These are phyloP conservation scores for Sorex araneus DNA, from an alignment of 2,113 vertebrate species.

Conservation along the genomic window DNA sequence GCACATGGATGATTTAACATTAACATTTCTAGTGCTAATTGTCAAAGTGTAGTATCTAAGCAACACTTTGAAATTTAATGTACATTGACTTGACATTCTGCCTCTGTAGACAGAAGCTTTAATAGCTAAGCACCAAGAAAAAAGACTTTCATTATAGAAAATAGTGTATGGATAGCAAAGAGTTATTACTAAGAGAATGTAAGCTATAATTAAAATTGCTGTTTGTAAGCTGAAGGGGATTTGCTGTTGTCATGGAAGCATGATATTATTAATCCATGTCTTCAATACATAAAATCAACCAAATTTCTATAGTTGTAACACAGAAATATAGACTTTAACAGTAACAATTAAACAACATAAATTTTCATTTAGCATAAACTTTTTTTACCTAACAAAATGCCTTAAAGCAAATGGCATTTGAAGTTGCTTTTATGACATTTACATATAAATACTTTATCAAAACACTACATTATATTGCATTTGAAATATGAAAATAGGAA, in stretches of 20 bases:
- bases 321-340: neutral
- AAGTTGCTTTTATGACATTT: neutral
- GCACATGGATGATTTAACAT: slow-evolving; percentile 32
- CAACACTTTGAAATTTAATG: slow-evolving; percentile 53
- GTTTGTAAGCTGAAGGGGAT: neutral
- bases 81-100: slow-evolving; percentile 41
- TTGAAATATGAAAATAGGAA: neutral
- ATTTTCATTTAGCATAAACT: neutral
- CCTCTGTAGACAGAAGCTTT: slow-evolving; percentile 57
- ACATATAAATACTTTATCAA: neutral
- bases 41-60: slow-evolving; percentile 31
- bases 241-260: slow-evolving; percentile 58
- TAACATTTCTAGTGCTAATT: slow-evolving; percentile 46
- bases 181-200: slow-evolving; percentile 41
- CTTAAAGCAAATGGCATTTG: slow-evolving; percentile 5
- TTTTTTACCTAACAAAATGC: neutral
- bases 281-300: slow-evolving; percentile 64
- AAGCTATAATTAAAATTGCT: slow-evolving; percentile 60
- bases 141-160: slow-evolving; percentile 65
- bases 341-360: neutral
- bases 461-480: neutral
- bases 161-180: slow-evolving; percentile 31
- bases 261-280: slow-evolving; percentile 41
- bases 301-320: slow-evolving; percentile 50
- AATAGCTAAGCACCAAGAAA: slow-evolving; percentile 45